Evolutionary conservation across 2,888 invertebrate species (phyloP), one percentile per base, ranked within the genome.

Genomic region (Drosophila subquinaria): DNA sequence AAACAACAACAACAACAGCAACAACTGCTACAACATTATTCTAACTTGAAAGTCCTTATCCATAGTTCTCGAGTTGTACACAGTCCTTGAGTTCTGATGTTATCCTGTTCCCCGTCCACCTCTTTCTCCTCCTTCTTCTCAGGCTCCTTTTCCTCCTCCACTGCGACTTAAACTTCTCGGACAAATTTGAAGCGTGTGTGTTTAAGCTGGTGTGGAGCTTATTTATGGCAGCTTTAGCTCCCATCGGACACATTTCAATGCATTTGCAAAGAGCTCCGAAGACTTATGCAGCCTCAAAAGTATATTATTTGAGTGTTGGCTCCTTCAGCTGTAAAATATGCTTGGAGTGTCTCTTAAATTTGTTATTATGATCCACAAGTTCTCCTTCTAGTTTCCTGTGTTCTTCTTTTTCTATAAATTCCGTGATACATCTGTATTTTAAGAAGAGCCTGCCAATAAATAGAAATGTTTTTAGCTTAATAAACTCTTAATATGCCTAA

Each of bases 221-320:
- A 92, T 91, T 91, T 91, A 91, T 90, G 85, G 89, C 81, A 76
- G 77, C 79, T 88, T 84, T 83, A 88, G 85, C 80, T 90, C 91
- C 91, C 91, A 87, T 83, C 82, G 83, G 91, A 78, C 87, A 83
- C 84, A 90, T 92, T 90, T 82, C 78, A 83, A 81, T 90, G 87
- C 90, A 91, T 88, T 84, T 81, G 82, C 79, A 75, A 81, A 20
- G 45, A 65, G 53, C 64, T 38, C 17, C 11, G 3, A 50, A 69
- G 68, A 73, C 74, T 81, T 76, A 73, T 72, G 79, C 64, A 69
- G 48, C 33, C 62, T 48, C 51, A 38, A 27, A 53, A 65, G 66
- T 61, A 59, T 57, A 57, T 63, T 20, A 73, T 63, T 53, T 43
- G 23, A 50, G 43, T 40, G 55, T 66, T 59, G 33, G 43, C 42